phyloP scores from a whole-genome alignment of 2,113 vertebrate species.

The Rostratula benghalensis region DNA sequence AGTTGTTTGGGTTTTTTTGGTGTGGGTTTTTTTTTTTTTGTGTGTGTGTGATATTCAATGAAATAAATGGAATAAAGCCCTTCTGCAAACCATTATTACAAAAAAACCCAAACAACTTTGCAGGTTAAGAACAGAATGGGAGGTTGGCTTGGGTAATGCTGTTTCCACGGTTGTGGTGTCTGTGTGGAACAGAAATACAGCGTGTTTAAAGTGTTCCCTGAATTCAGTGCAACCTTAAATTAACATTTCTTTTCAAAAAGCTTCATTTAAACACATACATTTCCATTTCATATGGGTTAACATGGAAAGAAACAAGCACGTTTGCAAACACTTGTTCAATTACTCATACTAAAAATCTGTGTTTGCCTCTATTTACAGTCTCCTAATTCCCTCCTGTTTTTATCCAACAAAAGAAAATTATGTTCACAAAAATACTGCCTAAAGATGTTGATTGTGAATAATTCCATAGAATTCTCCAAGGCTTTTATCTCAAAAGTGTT shows the following conservation, averaged over 20 bases:
- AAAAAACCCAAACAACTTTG: background rate
- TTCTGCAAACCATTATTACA: background rate
- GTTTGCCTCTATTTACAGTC: background rate
- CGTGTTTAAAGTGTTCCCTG: background rate
- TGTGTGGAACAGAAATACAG: background rate
- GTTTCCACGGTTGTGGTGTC: background rate
- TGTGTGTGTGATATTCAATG: background rate
- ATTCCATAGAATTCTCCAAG: background rate
- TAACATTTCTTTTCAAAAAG: background rate
- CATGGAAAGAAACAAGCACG: background rate
- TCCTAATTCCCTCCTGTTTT: background rate
- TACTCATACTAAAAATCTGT: background rate
- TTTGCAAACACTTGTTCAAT: slow-evolving; percentile 7
- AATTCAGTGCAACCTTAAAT: background rate
- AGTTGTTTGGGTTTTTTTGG: too few relatives aligned
- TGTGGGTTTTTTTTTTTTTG: background rate
- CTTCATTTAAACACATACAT: background rate
- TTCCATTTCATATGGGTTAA: background rate
- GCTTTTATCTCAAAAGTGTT: background rate
- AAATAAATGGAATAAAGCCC: background rate
- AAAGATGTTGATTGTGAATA: background rate
- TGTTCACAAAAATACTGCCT: background rate
- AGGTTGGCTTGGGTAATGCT: background rate
- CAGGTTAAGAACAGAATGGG: background rate
- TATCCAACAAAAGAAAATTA: background rate